Evolutionary conservation across 92 coral and sea anemone genomes (phyloP).

Genomic region (Porites rus): DNA sequence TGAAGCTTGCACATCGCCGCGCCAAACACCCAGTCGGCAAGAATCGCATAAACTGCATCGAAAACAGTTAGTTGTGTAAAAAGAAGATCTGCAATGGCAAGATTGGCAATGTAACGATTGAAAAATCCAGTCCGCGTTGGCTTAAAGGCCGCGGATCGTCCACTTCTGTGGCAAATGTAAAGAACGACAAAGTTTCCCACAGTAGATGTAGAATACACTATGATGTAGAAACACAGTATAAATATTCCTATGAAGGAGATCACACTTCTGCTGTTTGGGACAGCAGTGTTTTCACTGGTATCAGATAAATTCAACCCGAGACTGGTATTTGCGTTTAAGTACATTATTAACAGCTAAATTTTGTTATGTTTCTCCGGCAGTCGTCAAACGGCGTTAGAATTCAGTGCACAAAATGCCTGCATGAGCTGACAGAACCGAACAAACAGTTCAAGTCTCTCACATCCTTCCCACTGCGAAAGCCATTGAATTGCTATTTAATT

Average conservation of each 20-base stretch:
- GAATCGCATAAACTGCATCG: constrained; percentile 61
- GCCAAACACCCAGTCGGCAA: constrained; percentile 66
- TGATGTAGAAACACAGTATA: constrained; percentile 65
- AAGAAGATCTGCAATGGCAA: constrained; percentile 78
- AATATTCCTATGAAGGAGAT: constrained; percentile 68
- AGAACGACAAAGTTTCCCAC: constrained; percentile 73
- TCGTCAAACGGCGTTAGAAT: background rate
- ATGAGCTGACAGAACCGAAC: background rate
- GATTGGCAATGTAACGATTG: constrained; percentile 75
- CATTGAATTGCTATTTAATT: constrained; percentile 18
- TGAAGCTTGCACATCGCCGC: constrained; percentile 67
- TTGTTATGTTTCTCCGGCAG: background rate
- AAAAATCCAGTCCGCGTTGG: constrained; percentile 64
- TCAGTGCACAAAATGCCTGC: no score
- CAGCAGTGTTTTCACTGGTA: background rate
- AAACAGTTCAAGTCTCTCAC: background rate
- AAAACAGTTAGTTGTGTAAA: constrained; percentile 75
- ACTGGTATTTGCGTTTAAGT: background rate
- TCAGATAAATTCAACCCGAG: background rate
- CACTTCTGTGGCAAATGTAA: constrained; percentile 63
- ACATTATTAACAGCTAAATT: background rate
- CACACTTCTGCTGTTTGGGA: constrained; percentile 15
- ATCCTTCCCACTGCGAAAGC: background rate
- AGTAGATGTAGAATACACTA: constrained; percentile 56
- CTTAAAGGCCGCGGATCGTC: constrained; percentile 47